phyloP scores from a whole-genome alignment of 2,888 invertebrate species.

The Steromphala cineraria region DNA sequence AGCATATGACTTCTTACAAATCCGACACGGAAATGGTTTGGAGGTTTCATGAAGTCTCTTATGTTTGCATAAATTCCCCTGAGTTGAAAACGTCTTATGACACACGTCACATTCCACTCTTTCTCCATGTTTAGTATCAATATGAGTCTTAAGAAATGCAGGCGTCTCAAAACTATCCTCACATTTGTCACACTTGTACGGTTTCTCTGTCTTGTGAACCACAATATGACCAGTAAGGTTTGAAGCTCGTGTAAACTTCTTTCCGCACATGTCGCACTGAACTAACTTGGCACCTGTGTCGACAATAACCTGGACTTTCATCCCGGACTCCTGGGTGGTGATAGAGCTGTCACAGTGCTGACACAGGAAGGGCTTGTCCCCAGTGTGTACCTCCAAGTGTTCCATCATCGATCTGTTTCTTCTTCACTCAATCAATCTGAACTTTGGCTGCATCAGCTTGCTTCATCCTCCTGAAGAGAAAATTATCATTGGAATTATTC shows the following conservation, averaged over 20 bases:
- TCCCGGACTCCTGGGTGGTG: not conserved
- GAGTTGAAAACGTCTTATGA: not conserved
- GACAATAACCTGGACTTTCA: not conserved
- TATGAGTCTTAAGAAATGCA: not conserved
- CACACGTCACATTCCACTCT: conserved; percentile 20
- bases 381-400: not conserved
- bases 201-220: conserved; percentile 1
- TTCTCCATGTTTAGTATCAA: not conserved
- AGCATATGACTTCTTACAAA: conserved; percentile 21
- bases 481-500: too few relatives aligned
- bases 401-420: not conserved
- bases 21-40: conserved; percentile 7
- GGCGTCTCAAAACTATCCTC: not conserved
- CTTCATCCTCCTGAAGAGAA: too few relatives aligned
- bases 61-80: conserved; percentile 6
- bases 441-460: too few relatives aligned
- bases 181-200: conserved; percentile 20
- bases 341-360: not conserved
- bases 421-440: too few relatives aligned
- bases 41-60: conserved; percentile 11
- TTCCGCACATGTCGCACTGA: not conserved
- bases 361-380: not conserved
- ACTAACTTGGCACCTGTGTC: not conserved
- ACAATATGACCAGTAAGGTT: not conserved
- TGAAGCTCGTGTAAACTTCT: not conserved